Conservation (phyloP, 1,140 invertebrate genomes). For the Saccostrea cuccullata region DNA sequence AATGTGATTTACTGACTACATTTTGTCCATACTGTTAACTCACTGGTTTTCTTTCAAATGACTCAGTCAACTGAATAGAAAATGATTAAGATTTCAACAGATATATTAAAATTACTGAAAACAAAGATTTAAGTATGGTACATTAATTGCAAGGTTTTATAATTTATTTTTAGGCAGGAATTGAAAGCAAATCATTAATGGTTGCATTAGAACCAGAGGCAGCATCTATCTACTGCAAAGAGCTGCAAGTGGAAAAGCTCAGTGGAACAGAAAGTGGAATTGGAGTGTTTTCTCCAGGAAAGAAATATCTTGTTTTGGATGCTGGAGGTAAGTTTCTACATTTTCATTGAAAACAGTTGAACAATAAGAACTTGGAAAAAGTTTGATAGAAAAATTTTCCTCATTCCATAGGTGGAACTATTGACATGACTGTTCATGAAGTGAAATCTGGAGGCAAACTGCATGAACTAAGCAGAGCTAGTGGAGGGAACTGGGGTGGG, state of each 20-base stretch:
- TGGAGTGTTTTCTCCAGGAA: conserved; percentile 16
- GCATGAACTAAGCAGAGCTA: conserved; percentile 32
- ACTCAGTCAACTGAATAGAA: no score
- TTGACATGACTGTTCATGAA: conserved; percentile 43
- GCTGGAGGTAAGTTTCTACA: conserved; percentile 18
- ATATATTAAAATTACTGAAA: no score
- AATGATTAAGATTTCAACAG: no score
- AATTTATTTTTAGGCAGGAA: conserved; percentile 47
- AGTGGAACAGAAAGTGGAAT: background rate
- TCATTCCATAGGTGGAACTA: conserved; percentile 42
- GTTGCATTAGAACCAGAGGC: conserved; percentile 54
- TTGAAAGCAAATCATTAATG: background rate
- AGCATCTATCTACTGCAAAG: conserved; percentile 51
- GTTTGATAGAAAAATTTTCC: no score
- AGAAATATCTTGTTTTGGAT: conserved; percentile 43
- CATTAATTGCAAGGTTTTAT: background rate
- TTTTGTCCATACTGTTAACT: no score
- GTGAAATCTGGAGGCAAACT: background rate
- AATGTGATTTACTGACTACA: no score
- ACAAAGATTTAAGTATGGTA: no score
- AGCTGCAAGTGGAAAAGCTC: background rate
- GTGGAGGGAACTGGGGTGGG: conserved; percentile 21
- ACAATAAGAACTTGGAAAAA: background rate
- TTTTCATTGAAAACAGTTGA: background rate
- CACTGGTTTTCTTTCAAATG: no score